Evolutionary conservation across 2,113 vertebrate species (phyloP).

Genomic region (Oceanites oceanicus): DNA sequence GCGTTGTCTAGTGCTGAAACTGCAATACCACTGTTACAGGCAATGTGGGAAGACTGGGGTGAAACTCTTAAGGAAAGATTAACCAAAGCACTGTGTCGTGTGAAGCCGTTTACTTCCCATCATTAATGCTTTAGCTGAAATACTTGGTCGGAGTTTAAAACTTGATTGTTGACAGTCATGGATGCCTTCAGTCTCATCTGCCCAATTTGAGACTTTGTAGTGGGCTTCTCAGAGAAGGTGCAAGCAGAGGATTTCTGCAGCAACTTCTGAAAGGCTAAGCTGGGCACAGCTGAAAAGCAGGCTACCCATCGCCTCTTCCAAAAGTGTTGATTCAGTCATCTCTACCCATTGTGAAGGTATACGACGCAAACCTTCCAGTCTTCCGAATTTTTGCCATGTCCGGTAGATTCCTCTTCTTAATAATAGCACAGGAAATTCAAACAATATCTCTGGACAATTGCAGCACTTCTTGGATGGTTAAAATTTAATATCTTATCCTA

Average conservation of each 20-base stretch:
- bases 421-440: neutral
- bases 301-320: rapidly evolving
- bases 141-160: neutral
- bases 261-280: neutral
- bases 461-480: neutral
- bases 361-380: neutral
- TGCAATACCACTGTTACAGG: neutral
- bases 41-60: neutral
- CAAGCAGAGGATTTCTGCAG: neutral
- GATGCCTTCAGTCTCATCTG: neutral
- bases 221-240: neutral
- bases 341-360: neutral
- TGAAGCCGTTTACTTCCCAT: neutral
- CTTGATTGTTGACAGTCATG: neutral
- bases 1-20: neutral
- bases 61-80: neutral
- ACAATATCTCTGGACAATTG: neutral
- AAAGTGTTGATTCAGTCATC: neutral
- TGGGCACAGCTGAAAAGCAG: neutral
- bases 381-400: neutral
- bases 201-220: neutral
- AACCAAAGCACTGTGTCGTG: neutral
- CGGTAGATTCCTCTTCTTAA: neutral
- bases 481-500: neutral
- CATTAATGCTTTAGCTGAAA: neutral